Evolutionary conservation across 2,113 vertebrate species (phyloP).

Genomic region (Podiceps cristatus): DNA sequence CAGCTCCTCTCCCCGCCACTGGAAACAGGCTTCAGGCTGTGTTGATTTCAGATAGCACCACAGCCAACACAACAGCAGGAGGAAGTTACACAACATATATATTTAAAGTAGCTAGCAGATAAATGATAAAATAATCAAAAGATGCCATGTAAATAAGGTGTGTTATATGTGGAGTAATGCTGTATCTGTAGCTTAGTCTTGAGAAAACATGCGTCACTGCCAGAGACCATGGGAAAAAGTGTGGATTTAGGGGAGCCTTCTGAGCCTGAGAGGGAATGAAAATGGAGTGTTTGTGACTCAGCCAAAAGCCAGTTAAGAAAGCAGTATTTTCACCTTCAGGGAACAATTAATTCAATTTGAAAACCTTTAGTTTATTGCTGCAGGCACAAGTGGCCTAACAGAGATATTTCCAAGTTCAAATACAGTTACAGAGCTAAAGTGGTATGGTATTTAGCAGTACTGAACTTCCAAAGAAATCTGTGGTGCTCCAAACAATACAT

Average conservation of each 20-base stretch:
- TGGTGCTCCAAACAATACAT: background rate
- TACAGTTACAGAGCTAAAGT: background rate
- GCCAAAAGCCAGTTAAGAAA: background rate
- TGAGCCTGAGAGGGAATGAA: background rate
- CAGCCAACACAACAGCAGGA: background rate
- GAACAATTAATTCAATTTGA: background rate
- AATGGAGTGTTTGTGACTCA: background rate
- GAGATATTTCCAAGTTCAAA: background rate
- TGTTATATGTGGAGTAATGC: background rate
- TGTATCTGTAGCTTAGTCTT: background rate
- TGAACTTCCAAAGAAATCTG: background rate
- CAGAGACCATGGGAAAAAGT: background rate
- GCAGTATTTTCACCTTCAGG: background rate
- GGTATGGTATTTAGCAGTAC: background rate
- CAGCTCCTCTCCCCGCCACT: background rate
- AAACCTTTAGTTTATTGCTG: background rate
- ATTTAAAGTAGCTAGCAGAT: background rate
- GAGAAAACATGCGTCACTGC: accelerated
- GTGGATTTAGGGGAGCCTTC: background rate
- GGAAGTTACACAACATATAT: background rate
- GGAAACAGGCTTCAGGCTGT: background rate
- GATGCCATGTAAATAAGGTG: background rate
- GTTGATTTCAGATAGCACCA: background rate
- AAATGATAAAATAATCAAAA: background rate
- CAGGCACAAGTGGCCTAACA: background rate